phyloP scores from a whole-genome alignment of 2,888 invertebrate species.

The Caenorhabditis wallacei region DNA sequence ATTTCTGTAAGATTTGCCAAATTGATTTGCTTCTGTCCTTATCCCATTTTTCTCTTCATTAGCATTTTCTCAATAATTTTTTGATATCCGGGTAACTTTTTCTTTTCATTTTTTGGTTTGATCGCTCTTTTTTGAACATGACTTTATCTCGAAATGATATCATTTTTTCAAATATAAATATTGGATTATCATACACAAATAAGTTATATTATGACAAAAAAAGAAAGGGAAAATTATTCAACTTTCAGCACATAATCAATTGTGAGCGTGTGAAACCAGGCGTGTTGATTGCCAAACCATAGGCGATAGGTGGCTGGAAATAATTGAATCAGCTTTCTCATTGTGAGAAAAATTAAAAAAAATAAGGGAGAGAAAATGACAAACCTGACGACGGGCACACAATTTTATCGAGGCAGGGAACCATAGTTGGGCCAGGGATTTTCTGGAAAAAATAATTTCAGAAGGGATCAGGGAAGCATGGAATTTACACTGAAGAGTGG shows the following conservation, averaged over 20 bases:
- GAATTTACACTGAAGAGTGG: conserved; percentile 79
- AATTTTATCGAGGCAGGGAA: conserved; percentile 74
- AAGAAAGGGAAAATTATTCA: conserved; percentile 2
- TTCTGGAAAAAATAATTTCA: conserved; percentile 70
- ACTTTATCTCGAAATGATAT: conserved; percentile 21
- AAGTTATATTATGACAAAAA: conserved; percentile 1
- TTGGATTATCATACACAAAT: no score
- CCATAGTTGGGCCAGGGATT: conserved; percentile 81
- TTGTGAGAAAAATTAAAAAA: not conserved
- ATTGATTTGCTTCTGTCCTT: not conserved
- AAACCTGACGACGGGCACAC: conserved; percentile 44
- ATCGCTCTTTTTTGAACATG: not conserved
- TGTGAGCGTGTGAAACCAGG: conserved; percentile 81
- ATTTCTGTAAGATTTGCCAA: conserved; percentile 17
- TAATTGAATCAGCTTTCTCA: conserved; percentile 12
- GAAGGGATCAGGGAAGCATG: no score
- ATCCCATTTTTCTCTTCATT: conserved; percentile 4
- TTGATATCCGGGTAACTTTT: conserved; percentile 5
- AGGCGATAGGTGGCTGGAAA: conserved; percentile 72
- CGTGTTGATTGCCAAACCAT: conserved; percentile 82
- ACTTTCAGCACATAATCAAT: conserved; percentile 60
- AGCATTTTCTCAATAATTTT: conserved; percentile 17
- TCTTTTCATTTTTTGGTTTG: not conserved
- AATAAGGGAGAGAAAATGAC: not conserved
- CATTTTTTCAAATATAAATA: conserved; percentile 3